Conservation (phyloP, 2,113 vertebrate genomes). For the Mus pahari region DNA sequence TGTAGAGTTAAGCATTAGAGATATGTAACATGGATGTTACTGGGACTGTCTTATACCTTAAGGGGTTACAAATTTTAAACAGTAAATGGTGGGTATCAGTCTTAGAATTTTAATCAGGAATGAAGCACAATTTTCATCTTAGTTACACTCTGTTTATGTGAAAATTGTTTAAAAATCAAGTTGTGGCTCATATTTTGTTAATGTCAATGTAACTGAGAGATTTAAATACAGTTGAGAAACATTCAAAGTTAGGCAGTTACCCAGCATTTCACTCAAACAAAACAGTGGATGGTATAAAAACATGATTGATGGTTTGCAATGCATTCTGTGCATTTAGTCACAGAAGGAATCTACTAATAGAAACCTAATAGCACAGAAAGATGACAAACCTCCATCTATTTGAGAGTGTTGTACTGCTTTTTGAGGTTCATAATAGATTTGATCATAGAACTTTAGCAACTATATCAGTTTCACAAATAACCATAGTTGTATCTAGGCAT, state of each 20-base stretch:
- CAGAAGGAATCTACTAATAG: neutral
- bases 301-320: too few species aligned
- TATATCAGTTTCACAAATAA: neutral
- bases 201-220: neutral
- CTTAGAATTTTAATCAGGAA: neutral
- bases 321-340: neutral
- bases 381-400: neutral
- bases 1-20: neutral
- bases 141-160: neutral
- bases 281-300: neutral
- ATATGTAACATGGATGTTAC: neutral
- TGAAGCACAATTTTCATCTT: neutral
- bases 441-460: neutral
- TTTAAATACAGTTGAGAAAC: slow-evolving; percentile 20
- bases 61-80: neutral
- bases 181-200: neutral
- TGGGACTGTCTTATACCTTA: neutral
- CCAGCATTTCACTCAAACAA: neutral
- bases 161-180: neutral
- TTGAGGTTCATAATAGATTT: neutral
- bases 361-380: neutral
- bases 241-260: neutral
- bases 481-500: neutral
- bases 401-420: neutral
- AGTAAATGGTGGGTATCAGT: neutral